phyloP scores from a whole-genome alignment of 2,888 invertebrate genomes.

The Platycnemis pennipes region DNA sequence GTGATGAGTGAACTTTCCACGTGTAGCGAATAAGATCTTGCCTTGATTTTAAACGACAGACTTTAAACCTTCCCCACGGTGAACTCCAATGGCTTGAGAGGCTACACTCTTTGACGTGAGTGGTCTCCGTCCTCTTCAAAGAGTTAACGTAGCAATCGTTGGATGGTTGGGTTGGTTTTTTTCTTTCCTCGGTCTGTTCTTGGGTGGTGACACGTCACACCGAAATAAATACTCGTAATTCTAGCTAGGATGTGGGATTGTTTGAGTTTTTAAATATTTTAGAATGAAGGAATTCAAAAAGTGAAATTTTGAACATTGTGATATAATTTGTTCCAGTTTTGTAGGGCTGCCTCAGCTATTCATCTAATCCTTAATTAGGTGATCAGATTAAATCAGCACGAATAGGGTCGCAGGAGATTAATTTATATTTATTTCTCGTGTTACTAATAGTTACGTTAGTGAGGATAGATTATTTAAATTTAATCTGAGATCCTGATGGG shows the following conservation, averaged over 20 bases:
- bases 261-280: background rate
- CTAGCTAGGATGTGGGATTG: background rate
- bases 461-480: too few relatives aligned
- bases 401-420: too few relatives aligned
- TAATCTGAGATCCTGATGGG: too few relatives aligned
- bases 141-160: background rate
- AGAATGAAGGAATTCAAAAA: background rate
- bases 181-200: background rate
- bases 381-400: too few relatives aligned
- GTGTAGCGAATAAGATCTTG: background rate
- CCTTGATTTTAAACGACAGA: background rate
- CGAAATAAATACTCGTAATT: background rate
- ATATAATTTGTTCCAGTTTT: too few relatives aligned
- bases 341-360: too few relatives aligned
- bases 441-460: too few relatives aligned
- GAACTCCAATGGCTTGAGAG: background rate
- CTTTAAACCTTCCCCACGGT: background rate
- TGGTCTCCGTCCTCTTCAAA: background rate
- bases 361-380: too few relatives aligned
- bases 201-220: background rate
- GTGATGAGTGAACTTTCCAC: background rate
- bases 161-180: background rate
- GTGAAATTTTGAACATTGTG: too few relatives aligned
- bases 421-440: too few relatives aligned
- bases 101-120: background rate